phyloP scores from a whole-genome alignment of 2,113 vertebrate genomes.

The Semicossyphus pulcher region DNA sequence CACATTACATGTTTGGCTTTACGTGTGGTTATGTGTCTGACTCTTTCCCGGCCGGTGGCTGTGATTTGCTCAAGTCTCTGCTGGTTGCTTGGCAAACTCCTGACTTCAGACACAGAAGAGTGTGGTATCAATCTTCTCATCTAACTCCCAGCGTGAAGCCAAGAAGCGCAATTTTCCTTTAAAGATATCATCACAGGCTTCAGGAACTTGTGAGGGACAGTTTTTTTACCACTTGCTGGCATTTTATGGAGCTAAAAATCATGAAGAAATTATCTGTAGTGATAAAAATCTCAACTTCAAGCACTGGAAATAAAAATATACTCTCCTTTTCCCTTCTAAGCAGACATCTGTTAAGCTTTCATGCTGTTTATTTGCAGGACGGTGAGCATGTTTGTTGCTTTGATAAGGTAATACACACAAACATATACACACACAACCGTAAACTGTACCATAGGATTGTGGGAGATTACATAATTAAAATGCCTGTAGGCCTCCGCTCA shows the following conservation, averaged over 20 bases:
- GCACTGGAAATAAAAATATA: not conserved
- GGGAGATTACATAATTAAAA: slow-evolving; percentile 28
- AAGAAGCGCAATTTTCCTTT: not conserved
- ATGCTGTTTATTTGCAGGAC: not conserved
- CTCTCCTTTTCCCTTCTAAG: not conserved
- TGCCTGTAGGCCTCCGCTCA: slow-evolving; percentile 21
- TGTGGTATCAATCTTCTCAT: not conserved
- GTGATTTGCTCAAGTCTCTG: not conserved
- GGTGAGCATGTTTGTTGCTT: not conserved
- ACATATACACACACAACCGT: not conserved
- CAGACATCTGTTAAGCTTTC: not conserved
- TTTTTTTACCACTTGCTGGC: not conserved
- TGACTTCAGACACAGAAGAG: not conserved
- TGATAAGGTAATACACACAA: not conserved
- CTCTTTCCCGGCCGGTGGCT: no score
- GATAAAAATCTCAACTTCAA: not conserved
- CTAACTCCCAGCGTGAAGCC: not conserved
- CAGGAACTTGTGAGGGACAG: not conserved
- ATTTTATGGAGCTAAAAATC: not conserved
- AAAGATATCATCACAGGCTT: not conserved
- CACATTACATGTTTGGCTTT: no score
- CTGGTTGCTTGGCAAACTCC: not conserved
- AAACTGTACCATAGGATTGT: slow-evolving; percentile 3
- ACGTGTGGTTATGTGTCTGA: no score
- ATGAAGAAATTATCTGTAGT: not conserved